These are phyloP conservation scores for human (Homo sapiens) DNA, from an alignment of 2,113 vertebrate species.

Conservation along the genomic window GRCh38 chr5:62717001-62717500, in stretches of 20 bases:
- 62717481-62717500: background rate
- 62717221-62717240: background rate
- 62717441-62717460: background rate
- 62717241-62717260: constrained; percentile 35
- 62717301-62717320: background rate
- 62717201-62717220: constrained; percentile 20
- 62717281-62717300: background rate
- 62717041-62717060: constrained; percentile 46
- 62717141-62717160: constrained; percentile 45
- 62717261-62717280: background rate
- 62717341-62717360: background rate
- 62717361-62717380: background rate
- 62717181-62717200: constrained; percentile 44
- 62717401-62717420: background rate
- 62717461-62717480: background rate
- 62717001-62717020: constrained; percentile 40
- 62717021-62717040: constrained; percentile 38
- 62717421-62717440: background rate
- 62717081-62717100: constrained; percentile 42
- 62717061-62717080: constrained; percentile 69
- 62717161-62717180: constrained; percentile 41
- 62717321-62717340: background rate
- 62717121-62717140: constrained; percentile 58
- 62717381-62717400: background rate
- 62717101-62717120: background rate